Percentiles rank a stretch among this genome's conserved stretches.
Conservation (phyloP, 1,140 invertebrate species). For the Drosophila arawakana region DNA sequence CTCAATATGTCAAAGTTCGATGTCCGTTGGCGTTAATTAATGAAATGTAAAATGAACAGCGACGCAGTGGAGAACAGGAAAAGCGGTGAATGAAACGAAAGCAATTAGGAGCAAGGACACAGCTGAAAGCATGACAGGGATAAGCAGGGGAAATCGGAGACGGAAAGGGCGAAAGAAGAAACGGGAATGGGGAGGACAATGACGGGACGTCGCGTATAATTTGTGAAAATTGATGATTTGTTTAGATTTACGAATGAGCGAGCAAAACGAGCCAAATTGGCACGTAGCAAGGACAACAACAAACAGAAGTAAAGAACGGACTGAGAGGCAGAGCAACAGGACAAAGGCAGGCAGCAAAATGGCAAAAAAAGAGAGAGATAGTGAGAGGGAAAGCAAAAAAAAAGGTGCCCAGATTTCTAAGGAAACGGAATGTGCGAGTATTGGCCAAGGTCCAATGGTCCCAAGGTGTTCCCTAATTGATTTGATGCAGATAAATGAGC, state of each 20-base stretch:
- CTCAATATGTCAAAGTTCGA: slow-evolving; percentile 80
- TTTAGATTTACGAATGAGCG: slow-evolving; percentile 82
- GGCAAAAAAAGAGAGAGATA: slow-evolving; percentile 1
- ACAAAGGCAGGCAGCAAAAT: slow-evolving; percentile 18
- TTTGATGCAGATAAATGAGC: slow-evolving; percentile 81
- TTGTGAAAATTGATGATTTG: slow-evolving; percentile 83
- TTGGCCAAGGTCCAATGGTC: slow-evolving; percentile 32
- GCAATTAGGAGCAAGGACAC: slow-evolving; percentile 67
- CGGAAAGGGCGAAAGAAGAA: background rate
- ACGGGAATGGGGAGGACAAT: background rate
- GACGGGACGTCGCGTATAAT: slow-evolving; percentile 64
- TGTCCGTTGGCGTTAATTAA: slow-evolving; percentile 77
- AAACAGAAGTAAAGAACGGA: too few species aligned
- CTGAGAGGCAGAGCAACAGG: background rate
- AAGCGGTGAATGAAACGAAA: slow-evolving; percentile 59
- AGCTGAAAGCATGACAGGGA: slow-evolving; percentile 32
- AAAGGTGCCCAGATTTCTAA: slow-evolving; percentile 38
- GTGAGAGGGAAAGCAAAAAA: slow-evolving; percentile 41
- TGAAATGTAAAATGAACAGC: slow-evolving; percentile 80
- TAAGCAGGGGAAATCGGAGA: slow-evolving; percentile 14
- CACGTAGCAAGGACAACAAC: slow-evolving; percentile 63
- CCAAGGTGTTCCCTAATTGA: slow-evolving; percentile 77
- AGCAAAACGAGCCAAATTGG: slow-evolving; percentile 80
- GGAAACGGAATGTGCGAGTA: slow-evolving; percentile 28
- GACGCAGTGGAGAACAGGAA: slow-evolving; percentile 54